These are phyloP conservation scores for Thalassaphorura encarpata DNA, from an alignment of 1,140 invertebrate species.

Conservation along the genomic window DNA sequence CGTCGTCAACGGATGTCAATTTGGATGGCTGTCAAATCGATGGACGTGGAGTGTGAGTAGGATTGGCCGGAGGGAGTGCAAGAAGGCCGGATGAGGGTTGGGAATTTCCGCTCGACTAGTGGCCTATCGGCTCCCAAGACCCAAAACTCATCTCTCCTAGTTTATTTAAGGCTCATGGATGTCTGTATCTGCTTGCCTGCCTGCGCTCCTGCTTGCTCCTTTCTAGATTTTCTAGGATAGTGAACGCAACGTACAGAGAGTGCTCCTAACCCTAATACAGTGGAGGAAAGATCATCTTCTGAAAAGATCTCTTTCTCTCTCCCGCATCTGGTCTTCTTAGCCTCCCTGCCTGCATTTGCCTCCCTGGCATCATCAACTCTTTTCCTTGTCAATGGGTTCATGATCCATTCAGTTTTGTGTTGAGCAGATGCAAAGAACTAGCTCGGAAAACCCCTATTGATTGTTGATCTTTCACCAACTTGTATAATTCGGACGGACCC, in stretches of 20 bases:
- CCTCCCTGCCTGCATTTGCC: not conserved
- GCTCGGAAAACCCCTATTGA: constrained; percentile 9
- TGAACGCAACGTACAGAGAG: too few relatives aligned
- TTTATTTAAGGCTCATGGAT: constrained; percentile 23
- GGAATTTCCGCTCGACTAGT: constrained; percentile 24
- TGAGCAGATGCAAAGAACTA: not conserved
- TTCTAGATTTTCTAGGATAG: too few relatives aligned
- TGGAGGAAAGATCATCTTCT: too few relatives aligned
- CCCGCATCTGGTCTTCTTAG: not conserved
- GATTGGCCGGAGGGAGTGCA: constrained; percentile 28
- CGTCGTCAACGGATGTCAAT: not conserved
- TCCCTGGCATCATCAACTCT: not conserved
- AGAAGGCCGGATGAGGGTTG: too few relatives aligned
- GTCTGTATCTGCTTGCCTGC: too few relatives aligned
- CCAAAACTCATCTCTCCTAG: not conserved
- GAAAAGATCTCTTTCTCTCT: too few relatives aligned
- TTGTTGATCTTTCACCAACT: constrained; percentile 30
- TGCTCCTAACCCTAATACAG: too few relatives aligned
- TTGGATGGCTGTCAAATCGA: constrained; percentile 21
- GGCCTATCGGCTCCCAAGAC: constrained; percentile 23
- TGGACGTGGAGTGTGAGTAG: constrained; percentile 21
- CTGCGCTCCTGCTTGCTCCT: too few relatives aligned
- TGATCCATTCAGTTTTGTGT: not conserved
- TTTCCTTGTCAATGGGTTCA: not conserved
- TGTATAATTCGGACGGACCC: constrained; percentile 26